A percentile compares a stretch with the other conserved stretches of the same genome.
Conservation (phyloP, 2,797 vertebrate species). For the Cossypha polioptera region DNA sequence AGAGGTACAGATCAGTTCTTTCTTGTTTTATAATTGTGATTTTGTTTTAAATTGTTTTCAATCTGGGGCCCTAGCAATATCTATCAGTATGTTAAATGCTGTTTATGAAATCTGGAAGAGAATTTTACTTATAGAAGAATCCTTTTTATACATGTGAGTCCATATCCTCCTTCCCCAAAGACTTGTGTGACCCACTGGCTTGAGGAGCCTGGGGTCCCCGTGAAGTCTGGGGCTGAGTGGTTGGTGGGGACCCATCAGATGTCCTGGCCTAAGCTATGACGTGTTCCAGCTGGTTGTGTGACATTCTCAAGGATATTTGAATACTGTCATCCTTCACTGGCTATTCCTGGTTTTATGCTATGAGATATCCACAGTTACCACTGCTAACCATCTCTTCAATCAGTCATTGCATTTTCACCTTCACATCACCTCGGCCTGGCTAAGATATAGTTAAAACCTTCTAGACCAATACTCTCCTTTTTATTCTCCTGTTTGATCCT, state of each 20-base stretch:
- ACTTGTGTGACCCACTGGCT: background rate
- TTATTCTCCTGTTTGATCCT: background rate
- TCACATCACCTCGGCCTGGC: background rate
- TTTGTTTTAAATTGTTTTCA: background rate
- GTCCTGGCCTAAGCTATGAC: background rate
- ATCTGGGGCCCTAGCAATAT: background rate
- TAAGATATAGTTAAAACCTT: background rate
- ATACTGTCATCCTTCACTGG: background rate
- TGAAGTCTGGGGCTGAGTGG: background rate
- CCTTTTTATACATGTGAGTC: fast-evolving
- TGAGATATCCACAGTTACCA: background rate
- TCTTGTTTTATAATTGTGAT: background rate
- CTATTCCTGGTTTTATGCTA: background rate
- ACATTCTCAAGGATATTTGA: background rate
- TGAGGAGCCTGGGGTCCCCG: fast-evolving
- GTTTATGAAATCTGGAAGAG: background rate
- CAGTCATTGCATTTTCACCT: background rate
- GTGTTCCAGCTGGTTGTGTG: background rate
- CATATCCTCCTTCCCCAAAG: background rate
- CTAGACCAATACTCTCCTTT: background rate
- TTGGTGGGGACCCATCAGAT: background rate
- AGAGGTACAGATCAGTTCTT: background rate
- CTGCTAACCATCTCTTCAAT: background rate
- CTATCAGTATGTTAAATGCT: background rate
- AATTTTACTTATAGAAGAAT: background rate